A percentile compares a stretch with the other conserved stretches of the same genome.
phyloP scores from a whole-genome alignment of 2,888 invertebrate species.

The Choristoneura rosaceana region DNA sequence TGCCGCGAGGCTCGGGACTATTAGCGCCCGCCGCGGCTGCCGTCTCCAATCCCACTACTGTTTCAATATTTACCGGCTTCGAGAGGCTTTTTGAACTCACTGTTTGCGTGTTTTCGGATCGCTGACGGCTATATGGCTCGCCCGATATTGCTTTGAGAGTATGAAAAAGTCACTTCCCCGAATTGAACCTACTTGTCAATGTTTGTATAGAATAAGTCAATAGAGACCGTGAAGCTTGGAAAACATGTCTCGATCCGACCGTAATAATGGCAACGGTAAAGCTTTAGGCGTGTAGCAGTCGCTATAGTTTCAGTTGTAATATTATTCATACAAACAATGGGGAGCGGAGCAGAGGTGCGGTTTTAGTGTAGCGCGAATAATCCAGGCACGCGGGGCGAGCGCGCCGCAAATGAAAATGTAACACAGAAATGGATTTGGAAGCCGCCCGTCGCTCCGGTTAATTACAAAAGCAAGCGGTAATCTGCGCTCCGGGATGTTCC shows the following conservation, averaged over 20 bases:
- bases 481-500: constrained; percentile 86
- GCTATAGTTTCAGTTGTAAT: constrained; percentile 58
- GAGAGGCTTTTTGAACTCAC: constrained; percentile 84
- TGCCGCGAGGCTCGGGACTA: constrained; percentile 84
- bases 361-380: constrained; percentile 71
- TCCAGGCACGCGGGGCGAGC: constrained; percentile 70
- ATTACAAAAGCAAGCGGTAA: constrained; percentile 86
- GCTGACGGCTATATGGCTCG: constrained; percentile 78
- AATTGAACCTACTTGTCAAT: constrained; percentile 65
- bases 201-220: constrained; percentile 72
- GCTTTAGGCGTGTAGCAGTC: constrained; percentile 1
- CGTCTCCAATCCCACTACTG: constrained; percentile 83
- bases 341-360: constrained; percentile 56
- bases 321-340: constrained; percentile 56
- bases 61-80: constrained; percentile 85
- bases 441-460: constrained; percentile 86
- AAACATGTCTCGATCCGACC: constrained; percentile 45
- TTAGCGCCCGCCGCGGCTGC: constrained; percentile 71
- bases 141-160: constrained; percentile 81
- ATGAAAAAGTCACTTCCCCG: constrained; percentile 80
- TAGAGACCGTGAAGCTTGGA: constrained; percentile 52
- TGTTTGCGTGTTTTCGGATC: constrained; percentile 85
- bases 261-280: constrained; percentile 36
- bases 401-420: constrained; percentile 85
- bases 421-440: constrained; percentile 86